phyloP scores from a whole-genome alignment of 2,113 vertebrate species.

The Dipodomys spectabilis region DNA sequence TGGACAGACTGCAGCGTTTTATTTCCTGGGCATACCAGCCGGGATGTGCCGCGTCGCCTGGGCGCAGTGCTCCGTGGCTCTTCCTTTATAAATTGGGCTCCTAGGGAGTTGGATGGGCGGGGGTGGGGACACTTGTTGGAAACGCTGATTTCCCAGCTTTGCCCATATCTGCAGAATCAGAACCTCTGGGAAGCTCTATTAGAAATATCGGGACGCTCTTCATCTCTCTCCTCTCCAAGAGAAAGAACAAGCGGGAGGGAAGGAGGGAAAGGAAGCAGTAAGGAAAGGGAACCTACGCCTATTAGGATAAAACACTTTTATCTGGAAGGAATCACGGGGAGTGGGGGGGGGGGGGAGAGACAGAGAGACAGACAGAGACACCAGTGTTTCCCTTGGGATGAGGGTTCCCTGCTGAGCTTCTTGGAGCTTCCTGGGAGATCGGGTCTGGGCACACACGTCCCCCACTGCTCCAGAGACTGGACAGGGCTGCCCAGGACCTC shows the following conservation, averaged over 20 bases:
- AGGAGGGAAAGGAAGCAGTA: accelerated
- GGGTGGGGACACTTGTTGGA: not conserved
- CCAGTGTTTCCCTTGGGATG: not conserved
- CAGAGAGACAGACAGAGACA: not conserved
- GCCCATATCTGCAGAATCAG: not conserved
- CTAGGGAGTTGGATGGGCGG: not conserved
- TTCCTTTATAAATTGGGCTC: not conserved
- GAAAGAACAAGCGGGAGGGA: not conserved
- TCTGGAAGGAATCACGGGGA: not conserved
- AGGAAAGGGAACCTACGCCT: too few species aligned
- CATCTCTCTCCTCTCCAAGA: not conserved
- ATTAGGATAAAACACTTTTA: not conserved
- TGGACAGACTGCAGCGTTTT: not conserved
- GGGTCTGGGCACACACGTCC: not conserved
- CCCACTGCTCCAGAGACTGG: not conserved
- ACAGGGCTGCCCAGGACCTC: not conserved
- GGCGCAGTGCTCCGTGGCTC: not conserved
- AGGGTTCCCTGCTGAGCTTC: not conserved
- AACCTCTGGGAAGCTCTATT: not conserved
- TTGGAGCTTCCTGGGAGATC: not conserved
- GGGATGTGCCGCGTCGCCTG: not conserved
- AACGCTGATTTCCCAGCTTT: slow-evolving; percentile 2
- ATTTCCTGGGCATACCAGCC: not conserved
- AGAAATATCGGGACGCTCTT: not conserved
- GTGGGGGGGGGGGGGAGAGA: too few species aligned